Conservation (phyloP, 2,797 vertebrate genomes). For the Acanthornis magna region DNA sequence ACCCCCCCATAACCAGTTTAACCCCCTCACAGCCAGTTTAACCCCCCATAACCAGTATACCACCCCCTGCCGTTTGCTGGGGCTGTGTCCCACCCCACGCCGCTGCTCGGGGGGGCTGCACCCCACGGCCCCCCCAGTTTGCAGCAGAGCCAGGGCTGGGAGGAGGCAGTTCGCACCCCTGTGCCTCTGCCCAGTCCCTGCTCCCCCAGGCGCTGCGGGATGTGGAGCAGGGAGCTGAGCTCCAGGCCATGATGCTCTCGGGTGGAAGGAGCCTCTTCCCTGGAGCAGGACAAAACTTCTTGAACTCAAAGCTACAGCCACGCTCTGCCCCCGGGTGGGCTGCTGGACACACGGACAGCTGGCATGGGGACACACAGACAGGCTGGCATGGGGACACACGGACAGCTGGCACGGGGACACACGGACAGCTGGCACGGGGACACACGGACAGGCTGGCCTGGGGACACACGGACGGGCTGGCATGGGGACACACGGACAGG, state of each 20-base stretch:
- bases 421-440: too few relatives aligned
- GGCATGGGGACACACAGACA: neutral
- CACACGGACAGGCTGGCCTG: neutral
- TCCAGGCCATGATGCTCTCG: accelerated
- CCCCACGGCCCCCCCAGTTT: neutral
- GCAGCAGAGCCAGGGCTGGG: accelerated
- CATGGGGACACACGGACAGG: too few relatives aligned
- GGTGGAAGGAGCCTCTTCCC: neutral
- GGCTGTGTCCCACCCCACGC: accelerated
- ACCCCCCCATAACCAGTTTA: too few relatives aligned
- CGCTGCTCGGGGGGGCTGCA: neutral
- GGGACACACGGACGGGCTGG: too few relatives aligned
- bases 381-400: neutral
- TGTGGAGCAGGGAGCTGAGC: neutral
- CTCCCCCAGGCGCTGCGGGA: neutral
- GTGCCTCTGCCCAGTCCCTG: accelerated
- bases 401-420: too few relatives aligned
- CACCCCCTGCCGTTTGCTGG: neutral
- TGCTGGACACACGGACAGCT: neutral
- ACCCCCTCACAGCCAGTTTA: too few relatives aligned
- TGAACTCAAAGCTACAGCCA: neutral
- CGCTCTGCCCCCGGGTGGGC: neutral
- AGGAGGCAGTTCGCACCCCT: too few relatives aligned
- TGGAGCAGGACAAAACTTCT: neutral
- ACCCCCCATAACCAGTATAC: too few relatives aligned